Base-by-base conservation (phyloP, 2,888 invertebrate species). In the Caenorhabditis sinica region DNA sequence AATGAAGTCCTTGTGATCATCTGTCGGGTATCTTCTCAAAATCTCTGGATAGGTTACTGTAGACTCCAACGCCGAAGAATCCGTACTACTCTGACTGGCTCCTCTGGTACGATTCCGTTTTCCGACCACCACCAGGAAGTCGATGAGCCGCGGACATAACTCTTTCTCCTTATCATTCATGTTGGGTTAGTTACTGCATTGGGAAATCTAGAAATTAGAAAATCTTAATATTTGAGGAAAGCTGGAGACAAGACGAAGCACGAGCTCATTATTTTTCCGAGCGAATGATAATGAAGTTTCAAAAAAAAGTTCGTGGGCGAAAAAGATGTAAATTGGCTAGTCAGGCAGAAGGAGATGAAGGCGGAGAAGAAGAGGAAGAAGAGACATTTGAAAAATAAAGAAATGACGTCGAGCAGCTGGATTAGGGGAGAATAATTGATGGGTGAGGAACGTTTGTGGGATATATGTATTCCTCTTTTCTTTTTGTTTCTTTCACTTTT, bases 81-180 rank as follows among this genome's bases (percentile, higher is more conserved):
- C 80, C 9, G 56, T 0, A 45, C 56, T 71, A 20, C 75, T 77
- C 68, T 80, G 81, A 61, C 83, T 83, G 5, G 45, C 61, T 40
- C 75, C 75, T 69, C 85, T 82, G 25, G 43, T 40, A 11, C 82
- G 73, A 53, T 77, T 76, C 13, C 89, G 43, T 65, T 88, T 87
- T 91, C 99, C 98, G 91, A 98, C 97, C 93, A 99, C 96, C 90
- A 98, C 96, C 93, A 99, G 95, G 94, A 99, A 99, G 95, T 99
- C 99, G 94, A 94, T 92, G 81, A 95, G 93, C 53, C 95, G 93
- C 30, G 95, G 95, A 92, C 95, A 95, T 90, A 95, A 93, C 89
- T 94, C 94, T 79, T 89, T 88, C 30, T 89, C 89, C 69, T 92
- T 92, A 58, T 92, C 92, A 85, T 85, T 89, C 91, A 91, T 91